phyloP scores from a whole-genome alignment of 2,797 vertebrate genomes.

The Hirundo rustica region DNA sequence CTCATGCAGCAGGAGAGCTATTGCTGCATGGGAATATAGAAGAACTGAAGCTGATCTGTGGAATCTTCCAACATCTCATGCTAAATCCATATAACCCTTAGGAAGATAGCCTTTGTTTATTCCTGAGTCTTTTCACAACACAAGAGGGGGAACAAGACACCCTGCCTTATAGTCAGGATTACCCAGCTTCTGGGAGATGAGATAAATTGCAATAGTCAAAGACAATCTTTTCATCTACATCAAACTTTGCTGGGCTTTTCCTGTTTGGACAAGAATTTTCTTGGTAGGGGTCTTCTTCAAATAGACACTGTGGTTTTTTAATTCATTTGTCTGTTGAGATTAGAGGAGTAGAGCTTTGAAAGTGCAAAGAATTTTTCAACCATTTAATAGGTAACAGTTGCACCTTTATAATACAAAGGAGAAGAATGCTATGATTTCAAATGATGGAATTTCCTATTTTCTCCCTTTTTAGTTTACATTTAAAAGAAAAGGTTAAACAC shows the following conservation, averaged over 20 bases:
- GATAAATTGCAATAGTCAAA: neutral
- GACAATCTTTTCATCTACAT: neutral
- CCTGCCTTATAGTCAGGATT: constrained; percentile 22
- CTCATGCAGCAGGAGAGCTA: neutral
- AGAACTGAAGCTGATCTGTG: neutral
- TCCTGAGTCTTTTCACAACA: neutral
- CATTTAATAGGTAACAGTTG: neutral
- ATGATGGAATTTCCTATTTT: neutral
- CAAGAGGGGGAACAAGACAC: neutral
- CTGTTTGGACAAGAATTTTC: constrained; percentile 1
- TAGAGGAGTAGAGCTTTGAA: neutral
- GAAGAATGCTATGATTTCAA: neutral
- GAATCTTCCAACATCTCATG: neutral
- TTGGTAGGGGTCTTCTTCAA: constrained; percentile 3
- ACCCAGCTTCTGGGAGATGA: neutral
- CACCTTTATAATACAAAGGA: neutral
- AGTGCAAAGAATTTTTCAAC: neutral
- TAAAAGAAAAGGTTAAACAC: neutral
- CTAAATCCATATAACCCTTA: neutral
- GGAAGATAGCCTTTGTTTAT: neutral
- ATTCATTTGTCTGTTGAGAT: constrained; percentile 4
- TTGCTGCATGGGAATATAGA: neutral
- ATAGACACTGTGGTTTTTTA: neutral
- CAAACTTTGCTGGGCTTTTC: neutral
- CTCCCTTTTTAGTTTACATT: neutral